Conservation (phyloP, 2,113 vertebrate genomes). For the Oryzias celebensis region DNA sequence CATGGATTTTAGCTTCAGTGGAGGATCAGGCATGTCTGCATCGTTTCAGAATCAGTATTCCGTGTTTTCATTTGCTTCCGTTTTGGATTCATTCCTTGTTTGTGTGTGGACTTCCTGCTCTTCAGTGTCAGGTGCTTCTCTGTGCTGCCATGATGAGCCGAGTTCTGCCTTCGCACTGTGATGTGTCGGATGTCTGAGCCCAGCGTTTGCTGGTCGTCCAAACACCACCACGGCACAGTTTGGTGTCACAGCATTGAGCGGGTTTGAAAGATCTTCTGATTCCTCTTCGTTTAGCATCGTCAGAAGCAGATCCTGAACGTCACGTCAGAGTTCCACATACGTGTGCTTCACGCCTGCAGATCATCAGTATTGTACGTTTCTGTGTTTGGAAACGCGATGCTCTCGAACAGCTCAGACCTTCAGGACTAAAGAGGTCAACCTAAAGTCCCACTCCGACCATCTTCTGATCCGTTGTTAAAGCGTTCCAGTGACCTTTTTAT, state of each 20-base stretch:
- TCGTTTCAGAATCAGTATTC: conserved; percentile 25
- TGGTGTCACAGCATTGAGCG: no score
- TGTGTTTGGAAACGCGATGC: conserved; percentile 49
- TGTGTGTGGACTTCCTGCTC: conserved; percentile 21
- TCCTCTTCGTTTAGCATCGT: no score
- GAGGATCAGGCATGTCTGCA: conserved; percentile 24
- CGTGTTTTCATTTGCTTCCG: conserved; percentile 23
- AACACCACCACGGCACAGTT: neutral
- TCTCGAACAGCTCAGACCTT: conserved; percentile 62
- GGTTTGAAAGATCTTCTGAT: no score
- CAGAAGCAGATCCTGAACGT: conserved; percentile 15
- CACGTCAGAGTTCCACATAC: neutral
- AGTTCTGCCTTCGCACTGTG: conserved; percentile 65
- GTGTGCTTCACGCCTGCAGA: conserved; percentile 31
- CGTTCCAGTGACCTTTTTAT: no score
- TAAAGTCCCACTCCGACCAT: no score
- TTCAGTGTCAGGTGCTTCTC: conserved; percentile 53
- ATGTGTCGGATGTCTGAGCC: conserved; percentile 34
- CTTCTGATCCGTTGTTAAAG: no score
- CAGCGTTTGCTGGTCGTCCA: conserved; percentile 3
- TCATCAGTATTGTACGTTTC: conserved; percentile 26
- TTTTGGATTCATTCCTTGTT: neutral
- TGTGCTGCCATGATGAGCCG: conserved; percentile 62
- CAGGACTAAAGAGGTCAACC: neutral
- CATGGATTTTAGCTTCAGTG: neutral